Conservation (phyloP, 2,888 invertebrate genomes). For the Plagodis dolabraria region DNA sequence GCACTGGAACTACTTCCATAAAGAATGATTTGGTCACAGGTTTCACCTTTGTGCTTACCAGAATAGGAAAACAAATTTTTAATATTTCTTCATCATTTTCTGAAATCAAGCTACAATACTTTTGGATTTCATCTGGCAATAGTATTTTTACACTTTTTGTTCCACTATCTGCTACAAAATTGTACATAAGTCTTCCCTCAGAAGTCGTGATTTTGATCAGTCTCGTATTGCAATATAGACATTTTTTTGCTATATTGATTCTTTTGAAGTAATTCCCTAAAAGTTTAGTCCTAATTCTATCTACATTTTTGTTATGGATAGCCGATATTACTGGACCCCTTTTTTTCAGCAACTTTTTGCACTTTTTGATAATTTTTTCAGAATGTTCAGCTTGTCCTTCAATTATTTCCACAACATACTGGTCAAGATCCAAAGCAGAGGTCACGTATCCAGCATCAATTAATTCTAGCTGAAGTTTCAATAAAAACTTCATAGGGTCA, state of each 20-base stretch:
- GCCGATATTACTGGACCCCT: constrained; percentile 57
- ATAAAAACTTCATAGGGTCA: constrained; percentile 79
- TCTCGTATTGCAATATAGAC: constrained; percentile 81
- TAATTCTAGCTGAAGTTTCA: constrained; percentile 88
- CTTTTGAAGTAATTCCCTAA: constrained; percentile 74
- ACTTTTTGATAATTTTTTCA: constrained; percentile 73
- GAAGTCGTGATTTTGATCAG: constrained; percentile 84
- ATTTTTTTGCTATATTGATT: constrained; percentile 74
- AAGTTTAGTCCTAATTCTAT: constrained; percentile 74
- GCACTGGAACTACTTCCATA: constrained; percentile 92
- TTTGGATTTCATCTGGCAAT: constrained; percentile 87
- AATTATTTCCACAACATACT: constrained; percentile 62
- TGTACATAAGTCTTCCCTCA: constrained; percentile 86
- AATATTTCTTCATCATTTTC: constrained; percentile 89
- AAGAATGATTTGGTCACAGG: constrained; percentile 94
- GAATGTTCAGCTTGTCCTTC: constrained; percentile 68
- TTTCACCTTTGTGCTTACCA: constrained; percentile 77
- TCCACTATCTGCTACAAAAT: constrained; percentile 52
- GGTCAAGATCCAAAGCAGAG: constrained; percentile 88
- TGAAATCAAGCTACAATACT: constrained; percentile 90
- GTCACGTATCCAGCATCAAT: constrained; percentile 90
- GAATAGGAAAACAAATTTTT: constrained; percentile 88
- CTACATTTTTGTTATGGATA: constrained; percentile 78
- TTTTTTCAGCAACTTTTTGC: constrained; percentile 61
- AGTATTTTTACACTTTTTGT: constrained; percentile 77